phyloP scores from a whole-genome alignment of 2,113 vertebrate genomes.

The Craseonycteris thonglongyai region DNA sequence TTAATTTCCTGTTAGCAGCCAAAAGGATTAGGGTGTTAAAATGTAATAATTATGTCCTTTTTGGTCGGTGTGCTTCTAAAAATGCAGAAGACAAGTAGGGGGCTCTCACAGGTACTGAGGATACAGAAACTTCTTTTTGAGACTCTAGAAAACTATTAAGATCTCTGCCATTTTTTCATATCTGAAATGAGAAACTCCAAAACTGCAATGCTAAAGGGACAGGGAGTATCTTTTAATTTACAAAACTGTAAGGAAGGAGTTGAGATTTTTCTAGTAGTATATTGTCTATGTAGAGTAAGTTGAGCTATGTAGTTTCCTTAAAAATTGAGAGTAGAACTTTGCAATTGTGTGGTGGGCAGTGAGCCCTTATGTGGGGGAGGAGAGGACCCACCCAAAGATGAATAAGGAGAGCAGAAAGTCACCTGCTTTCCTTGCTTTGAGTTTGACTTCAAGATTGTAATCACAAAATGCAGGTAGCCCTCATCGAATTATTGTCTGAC shows the following conservation, averaged over 20 bases:
- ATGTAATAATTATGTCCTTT: neutral
- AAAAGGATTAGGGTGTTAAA: neutral
- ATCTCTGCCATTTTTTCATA: constrained; percentile 23
- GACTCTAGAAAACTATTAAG: neutral
- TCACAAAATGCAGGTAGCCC: neutral
- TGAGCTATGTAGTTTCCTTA: constrained; percentile 1
- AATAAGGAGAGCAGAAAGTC: neutral
- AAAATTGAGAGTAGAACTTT: neutral
- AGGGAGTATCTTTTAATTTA: neutral
- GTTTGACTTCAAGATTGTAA: neutral
- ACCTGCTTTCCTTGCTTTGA: neutral
- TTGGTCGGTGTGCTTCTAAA: neutral
- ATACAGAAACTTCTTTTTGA: neutral
- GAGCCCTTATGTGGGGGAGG: neutral
- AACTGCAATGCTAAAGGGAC: neutral
- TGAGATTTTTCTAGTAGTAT: neutral
- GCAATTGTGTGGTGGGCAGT: neutral
- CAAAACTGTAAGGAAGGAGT: neutral
- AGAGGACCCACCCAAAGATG: neutral
- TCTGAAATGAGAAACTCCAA: neutral
- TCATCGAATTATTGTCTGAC: neutral
- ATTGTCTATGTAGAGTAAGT: neutral
- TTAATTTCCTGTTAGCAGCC: neutral
- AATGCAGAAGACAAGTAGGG: neutral
- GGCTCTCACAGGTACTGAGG: neutral